phyloP scores from a whole-genome alignment of 2,113 vertebrate genomes.

The Emberiza fucata region DNA sequence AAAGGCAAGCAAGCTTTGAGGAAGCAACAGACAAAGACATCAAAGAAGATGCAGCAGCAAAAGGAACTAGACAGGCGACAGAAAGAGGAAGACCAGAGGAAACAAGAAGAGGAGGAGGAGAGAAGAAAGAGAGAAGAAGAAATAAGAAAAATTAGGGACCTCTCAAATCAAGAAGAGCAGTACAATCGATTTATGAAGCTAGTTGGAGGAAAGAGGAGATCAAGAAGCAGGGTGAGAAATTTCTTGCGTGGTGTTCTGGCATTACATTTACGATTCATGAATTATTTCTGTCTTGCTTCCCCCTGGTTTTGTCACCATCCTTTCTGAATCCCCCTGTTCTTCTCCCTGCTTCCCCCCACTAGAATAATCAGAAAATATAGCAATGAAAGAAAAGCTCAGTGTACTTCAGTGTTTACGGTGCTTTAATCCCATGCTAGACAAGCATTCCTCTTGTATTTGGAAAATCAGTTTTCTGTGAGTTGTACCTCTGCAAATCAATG shows the following conservation, averaged over 20 bases:
- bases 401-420: neutral
- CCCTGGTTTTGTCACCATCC: neutral
- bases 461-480: neutral
- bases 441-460: neutral
- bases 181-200: slow-evolving; percentile 99
- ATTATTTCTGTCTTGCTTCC: neutral
- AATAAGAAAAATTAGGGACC: slow-evolving; percentile 91
- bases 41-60: slow-evolving; percentile 88
- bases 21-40: slow-evolving; percentile 88
- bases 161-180: slow-evolving; percentile 97
- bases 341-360: accelerated
- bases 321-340: neutral
- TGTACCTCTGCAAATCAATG: neutral
- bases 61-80: slow-evolving; percentile 83
- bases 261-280: neutral
- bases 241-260: neutral
- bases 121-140: slow-evolving; percentile 93
- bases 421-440: neutral
- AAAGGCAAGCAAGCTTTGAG: slow-evolving; percentile 84
- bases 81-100: slow-evolving; percentile 81
- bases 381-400: neutral
- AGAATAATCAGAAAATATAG: neutral
- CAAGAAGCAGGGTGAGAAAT: slow-evolving; percentile 80
- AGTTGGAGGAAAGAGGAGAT: slow-evolving; percentile 84
- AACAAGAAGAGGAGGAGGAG: slow-evolving; percentile 85